Percentiles rank a stretch among this genome's conserved stretches.
phyloP scores from a whole-genome alignment of 53 echinoderm and acorn worm species.

The Holothuria scabra region DNA sequence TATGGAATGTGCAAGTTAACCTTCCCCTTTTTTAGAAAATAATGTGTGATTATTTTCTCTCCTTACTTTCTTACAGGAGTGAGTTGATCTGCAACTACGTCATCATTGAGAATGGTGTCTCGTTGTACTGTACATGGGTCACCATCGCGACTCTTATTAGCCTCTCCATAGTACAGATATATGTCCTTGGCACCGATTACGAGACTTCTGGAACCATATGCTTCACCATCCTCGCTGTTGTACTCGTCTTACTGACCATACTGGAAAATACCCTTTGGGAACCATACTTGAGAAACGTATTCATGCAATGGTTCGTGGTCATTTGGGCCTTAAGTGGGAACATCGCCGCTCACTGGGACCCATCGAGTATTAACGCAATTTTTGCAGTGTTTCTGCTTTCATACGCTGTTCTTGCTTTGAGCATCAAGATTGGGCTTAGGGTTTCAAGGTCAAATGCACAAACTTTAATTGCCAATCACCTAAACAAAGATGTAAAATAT shows the following conservation, averaged over 20 bases:
- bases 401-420: background rate
- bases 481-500: too few species aligned
- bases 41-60: background rate
- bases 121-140: constrained; percentile 21
- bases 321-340: constrained; percentile 31
- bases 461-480: too few species aligned
- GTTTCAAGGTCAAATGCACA: background rate
- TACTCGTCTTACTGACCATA: background rate
- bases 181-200: background rate
- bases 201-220: constrained; percentile 31
- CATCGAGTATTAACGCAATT: background rate
- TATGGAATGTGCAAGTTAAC: background rate
- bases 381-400: constrained; percentile 18
- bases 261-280: constrained; percentile 6
- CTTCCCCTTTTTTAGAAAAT: background rate
- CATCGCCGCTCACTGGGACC: constrained; percentile 23
- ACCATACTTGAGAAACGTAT: background rate
- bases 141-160: constrained; percentile 21
- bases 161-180: constrained; percentile 28
- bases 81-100: constrained; percentile 5
- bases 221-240: constrained; percentile 30
- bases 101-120: constrained; percentile 19
- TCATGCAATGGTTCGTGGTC: constrained; percentile 8
- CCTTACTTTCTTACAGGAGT: background rate
- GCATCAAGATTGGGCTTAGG: background rate